phyloP scores from a whole-genome alignment of 2,113 vertebrate genomes.

The Aegotheles bennettii region DNA sequence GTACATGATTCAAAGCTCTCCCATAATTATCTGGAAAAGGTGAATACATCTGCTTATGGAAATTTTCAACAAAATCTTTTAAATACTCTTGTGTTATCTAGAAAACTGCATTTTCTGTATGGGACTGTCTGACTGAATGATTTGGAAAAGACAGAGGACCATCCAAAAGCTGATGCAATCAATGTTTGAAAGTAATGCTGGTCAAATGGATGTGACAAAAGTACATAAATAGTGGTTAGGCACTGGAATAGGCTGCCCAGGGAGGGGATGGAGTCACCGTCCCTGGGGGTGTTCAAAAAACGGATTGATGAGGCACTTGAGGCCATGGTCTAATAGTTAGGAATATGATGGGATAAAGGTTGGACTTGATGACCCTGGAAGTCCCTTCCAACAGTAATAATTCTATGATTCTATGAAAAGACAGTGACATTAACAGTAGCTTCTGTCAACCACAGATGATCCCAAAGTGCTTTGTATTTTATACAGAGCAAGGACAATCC shows the following conservation, averaged over 20 bases:
- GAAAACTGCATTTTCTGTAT: neutral
- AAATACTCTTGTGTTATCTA: neutral
- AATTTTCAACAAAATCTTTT: neutral
- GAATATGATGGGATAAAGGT: no score
- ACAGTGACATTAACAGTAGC: neutral
- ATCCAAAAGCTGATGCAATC: neutral
- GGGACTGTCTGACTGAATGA: neutral
- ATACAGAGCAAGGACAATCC: neutral
- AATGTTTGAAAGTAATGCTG: neutral
- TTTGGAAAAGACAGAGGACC: neutral
- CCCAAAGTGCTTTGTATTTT: neutral
- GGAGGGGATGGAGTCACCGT: no score
- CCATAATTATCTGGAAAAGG: neutral
- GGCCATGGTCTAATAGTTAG: no score
- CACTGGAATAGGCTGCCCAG: no score
- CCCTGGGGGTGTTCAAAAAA: no score
- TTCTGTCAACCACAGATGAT: neutral
- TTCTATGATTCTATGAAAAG: no score
- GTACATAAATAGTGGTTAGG: neutral
- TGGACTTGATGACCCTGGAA: no score
- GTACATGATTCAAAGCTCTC: neutral
- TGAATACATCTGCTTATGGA: neutral
- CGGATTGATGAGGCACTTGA: no score
- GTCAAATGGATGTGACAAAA: neutral
- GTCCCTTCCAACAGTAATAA: no score